Base-by-base conservation (phyloP, 2,113 vertebrate genomes). In the Callocephalon fimbriatum region DNA sequence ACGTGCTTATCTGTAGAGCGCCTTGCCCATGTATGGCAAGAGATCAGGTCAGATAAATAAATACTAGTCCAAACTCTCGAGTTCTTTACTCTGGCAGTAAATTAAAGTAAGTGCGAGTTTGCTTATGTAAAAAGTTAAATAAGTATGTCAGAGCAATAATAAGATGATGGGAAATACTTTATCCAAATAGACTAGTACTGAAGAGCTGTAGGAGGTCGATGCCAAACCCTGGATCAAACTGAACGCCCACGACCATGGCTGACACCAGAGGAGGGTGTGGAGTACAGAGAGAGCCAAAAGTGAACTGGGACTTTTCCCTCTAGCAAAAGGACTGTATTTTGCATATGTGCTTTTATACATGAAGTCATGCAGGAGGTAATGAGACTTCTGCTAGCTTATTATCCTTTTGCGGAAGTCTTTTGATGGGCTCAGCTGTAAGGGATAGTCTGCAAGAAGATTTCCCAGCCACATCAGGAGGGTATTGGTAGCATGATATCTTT, bases 51-150 rank as follows among this genome's bases (percentile, higher is more conserved):
- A 93, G 77, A 87, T 76, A 92, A 88, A 83, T 74, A 94, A 86
- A 61, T 32, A 83, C 68, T 61, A 53, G 63, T 66, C 29, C 44
- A 70, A 73, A 83, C 38, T 53, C 70, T 72, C 23, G 53, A 76
- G 10, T 50, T 92, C 68, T 87, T 91, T 77, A 76, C 37, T 76
- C 81, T 79, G 85, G 31, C 65, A 95, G 47, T 71, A 78, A 87
- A 72, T 81, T 56, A 93, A 96, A 96, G 58, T 80, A 81, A 90
- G 76, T 56, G 31, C 44, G n/a, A 85, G 65, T 68, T 86, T 76
- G 15, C 45, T 70, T 42, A 63, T 78, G 45, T 90, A 50, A 68
- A 92, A 93, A 68, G 44, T 40, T 73, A 78, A 89, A 51, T 65
- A n/a, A 79, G 1, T 88, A 35, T 90, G 65, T 87, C 85, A 88